Conservation (phyloP, 2,113 vertebrate species). For the Megaleporinus macrocephalus region DNA sequence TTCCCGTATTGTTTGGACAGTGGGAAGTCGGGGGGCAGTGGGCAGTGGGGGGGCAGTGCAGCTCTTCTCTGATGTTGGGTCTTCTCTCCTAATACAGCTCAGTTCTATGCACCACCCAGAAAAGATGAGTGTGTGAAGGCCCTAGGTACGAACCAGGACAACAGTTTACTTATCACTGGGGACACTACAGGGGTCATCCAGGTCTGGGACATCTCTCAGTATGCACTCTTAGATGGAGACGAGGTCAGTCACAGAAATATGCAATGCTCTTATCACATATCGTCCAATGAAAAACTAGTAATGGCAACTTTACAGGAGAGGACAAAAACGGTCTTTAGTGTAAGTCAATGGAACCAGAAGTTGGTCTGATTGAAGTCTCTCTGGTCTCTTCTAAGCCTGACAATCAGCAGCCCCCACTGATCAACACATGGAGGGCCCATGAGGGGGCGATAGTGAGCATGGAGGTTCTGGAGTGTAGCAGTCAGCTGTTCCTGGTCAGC, state of each 20-base stretch:
- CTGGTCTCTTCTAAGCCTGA: constrained; percentile 33
- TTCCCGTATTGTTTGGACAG: too few species aligned
- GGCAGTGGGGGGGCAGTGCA: too few species aligned
- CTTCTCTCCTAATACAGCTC: constrained; percentile 54
- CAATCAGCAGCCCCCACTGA: constrained; percentile 51
- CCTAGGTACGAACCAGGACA: constrained; percentile 66
- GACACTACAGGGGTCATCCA: constrained; percentile 66
- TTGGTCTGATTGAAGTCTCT: background rate
- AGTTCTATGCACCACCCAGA: constrained; percentile 62
- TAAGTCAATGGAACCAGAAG: too few species aligned
- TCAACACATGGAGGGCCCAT: constrained; percentile 65
- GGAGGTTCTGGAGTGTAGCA: constrained; percentile 57
- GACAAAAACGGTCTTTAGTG: too few species aligned
- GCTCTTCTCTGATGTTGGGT: too few species aligned
- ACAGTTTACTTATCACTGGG: constrained; percentile 70
- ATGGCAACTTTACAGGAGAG: too few species aligned
- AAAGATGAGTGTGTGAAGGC: constrained; percentile 56
- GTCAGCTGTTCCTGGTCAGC: constrained; percentile 55
- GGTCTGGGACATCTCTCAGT: constrained; percentile 70
- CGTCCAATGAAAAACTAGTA: too few species aligned
- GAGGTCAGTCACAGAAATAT: constrained; percentile 39
- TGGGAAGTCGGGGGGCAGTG: too few species aligned
- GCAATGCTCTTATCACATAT: background rate
- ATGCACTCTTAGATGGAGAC: constrained; percentile 45
- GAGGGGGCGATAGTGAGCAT: constrained; percentile 40